Evolutionary conservation across 2,113 vertebrate genomes (phyloP).

Genomic region (Nipponia nippon): DNA sequence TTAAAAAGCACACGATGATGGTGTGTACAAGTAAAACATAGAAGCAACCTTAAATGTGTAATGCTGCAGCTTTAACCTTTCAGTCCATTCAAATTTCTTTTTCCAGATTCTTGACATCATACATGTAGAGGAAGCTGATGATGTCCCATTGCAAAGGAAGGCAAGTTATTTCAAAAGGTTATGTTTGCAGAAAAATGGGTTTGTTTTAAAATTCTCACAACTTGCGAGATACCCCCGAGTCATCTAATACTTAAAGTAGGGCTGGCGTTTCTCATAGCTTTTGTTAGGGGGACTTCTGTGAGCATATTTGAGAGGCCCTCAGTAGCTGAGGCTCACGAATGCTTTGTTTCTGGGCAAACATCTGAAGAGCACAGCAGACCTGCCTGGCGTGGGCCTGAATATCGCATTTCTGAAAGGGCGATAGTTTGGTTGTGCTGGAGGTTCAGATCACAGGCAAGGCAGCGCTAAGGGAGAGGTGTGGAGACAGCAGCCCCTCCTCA

Average conservation of each 20-base stretch:
- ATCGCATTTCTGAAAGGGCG: neutral
- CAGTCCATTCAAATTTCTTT: neutral
- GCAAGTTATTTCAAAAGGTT: neutral
- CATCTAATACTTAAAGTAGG: neutral
- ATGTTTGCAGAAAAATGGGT: neutral
- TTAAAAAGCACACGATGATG: fast-evolving
- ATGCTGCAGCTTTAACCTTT: neutral
- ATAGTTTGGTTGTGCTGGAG: neutral
- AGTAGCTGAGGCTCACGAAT: neutral
- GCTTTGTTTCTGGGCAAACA: neutral
- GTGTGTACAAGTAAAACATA: neutral
- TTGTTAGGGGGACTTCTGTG: neutral
- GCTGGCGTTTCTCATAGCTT: neutral
- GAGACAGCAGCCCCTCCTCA: neutral
- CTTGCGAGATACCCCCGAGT: fast-evolving
- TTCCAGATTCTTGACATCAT: neutral
- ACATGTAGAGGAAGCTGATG: neutral
- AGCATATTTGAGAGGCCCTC: neutral
- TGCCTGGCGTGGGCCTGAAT: too few species aligned
- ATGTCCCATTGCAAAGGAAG: neutral
- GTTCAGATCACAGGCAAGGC: neutral
- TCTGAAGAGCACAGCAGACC: neutral
- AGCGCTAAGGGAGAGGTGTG: neutral
- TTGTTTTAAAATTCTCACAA: neutral
- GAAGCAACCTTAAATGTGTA: neutral